Evolutionary conservation across 2,113 vertebrate genomes (phyloP), one percentile per base, ranked within the genome.

Genomic region (Riparia riparia): DNA sequence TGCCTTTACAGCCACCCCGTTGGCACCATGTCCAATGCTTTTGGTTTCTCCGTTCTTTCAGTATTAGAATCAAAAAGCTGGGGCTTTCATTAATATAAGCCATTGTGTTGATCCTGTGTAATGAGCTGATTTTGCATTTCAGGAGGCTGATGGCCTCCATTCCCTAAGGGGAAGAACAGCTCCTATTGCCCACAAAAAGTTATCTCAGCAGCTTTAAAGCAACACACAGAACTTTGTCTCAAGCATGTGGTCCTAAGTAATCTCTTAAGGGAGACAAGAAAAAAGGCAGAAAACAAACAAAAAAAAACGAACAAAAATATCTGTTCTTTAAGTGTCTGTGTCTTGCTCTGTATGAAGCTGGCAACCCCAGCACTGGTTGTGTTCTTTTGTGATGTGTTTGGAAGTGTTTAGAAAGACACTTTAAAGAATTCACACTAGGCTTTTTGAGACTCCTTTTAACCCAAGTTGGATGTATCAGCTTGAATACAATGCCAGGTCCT

Each of bases 1-100:
- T 82, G 72, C 64, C 49, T 97, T 94, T 92, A 93, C 86, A 78
- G 86, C 93, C n/a, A 54, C 51, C 39, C 32, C 41, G 37, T 82
- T 94, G 88, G 72, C 89, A 64, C 57, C 8, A 9, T 29, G 21
- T 86, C 65, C 18, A 1, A 24, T 76, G 69, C 80, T 95, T 89
- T 81, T 86, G 19, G 37, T 89, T 93, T 90, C 49, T 86, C 21
- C 4, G 10, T 56, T 63, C 92, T 91, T 76, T 66, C 68, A 66
- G 60, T 68, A 19, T 78, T 77, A 74, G 56, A 86, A 69, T 31
- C 16, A 51, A 77, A 39, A 93, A 80, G 34, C 54, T 45, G 39
- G 20, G 44, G 8, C 7, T 56, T 87, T 56, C 39, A 57, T 76
- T 63, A 69, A 42, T 57, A 31, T 42, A 31, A 76, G 58, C 28